Evolutionary conservation across 2,113 vertebrate species (phyloP).

Genomic region (Charina bottae): DNA sequence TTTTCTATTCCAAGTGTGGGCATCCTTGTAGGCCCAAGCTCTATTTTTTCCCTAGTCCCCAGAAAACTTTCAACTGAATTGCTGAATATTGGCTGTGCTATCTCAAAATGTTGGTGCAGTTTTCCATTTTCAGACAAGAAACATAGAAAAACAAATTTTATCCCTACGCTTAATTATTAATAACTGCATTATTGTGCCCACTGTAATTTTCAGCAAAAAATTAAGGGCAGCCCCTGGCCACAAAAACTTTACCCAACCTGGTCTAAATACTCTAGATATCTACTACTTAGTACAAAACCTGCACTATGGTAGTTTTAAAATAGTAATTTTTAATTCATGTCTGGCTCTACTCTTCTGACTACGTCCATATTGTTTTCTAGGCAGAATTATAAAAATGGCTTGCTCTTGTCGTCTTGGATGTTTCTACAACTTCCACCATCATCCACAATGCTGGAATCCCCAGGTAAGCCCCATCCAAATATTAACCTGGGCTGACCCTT

Average conservation of each 20-base stretch:
- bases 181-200: too few relatives aligned
- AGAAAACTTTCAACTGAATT: not conserved
- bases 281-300: not conserved
- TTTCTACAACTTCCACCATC: not conserved
- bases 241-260: not conserved
- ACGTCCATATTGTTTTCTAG: not conserved
- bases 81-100: not conserved
- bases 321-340: fast-evolving
- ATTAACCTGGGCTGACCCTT: not conserved
- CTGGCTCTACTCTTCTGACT: not conserved
- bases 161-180: too few relatives aligned
- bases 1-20: constrained; percentile 15
- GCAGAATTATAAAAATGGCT: not conserved
- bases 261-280: not conserved
- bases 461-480: not conserved
- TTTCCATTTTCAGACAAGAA: too few relatives aligned
- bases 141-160: too few relatives aligned
- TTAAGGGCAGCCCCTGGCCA: not conserved
- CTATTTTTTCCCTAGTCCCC: not conserved
- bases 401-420: not conserved
- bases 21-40: not conserved
- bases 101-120: too few relatives aligned
- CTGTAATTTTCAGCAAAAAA: not conserved
- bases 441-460: not conserved
- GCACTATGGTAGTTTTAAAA: not conserved